A percentile compares a stretch with the other conserved stretches of the same genome.
phyloP scores from a whole-genome alignment of 2,797 vertebrate species.

The Threskiornis aethiopicus region DNA sequence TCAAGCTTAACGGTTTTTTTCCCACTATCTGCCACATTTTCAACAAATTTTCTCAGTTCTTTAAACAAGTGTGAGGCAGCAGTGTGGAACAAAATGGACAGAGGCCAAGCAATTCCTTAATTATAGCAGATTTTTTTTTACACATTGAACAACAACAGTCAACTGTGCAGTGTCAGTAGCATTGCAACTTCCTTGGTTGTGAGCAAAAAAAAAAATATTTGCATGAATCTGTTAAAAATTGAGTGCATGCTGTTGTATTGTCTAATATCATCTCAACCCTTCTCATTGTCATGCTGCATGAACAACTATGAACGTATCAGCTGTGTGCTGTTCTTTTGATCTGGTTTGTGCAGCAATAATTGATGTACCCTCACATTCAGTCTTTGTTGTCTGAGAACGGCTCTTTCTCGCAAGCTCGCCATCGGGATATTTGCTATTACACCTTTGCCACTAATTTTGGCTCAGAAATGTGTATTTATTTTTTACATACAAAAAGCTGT shows the following conservation, averaged over 20 bases:
- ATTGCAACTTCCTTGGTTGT: not conserved
- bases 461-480: not conserved
- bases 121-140: not conserved
- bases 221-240: not conserved
- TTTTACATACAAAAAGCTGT: not conserved
- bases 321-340: constrained; percentile 35
- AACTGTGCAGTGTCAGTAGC: not conserved
- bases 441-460: not conserved
- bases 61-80: constrained; percentile 29
- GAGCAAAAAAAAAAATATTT: not conserved
- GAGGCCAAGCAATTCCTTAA: constrained; percentile 33
- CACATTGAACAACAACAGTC: constrained; percentile 3
- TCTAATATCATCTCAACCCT: constrained; percentile 2
- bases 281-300: constrained; percentile 25
- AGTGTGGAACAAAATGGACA: constrained; percentile 34
- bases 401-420: not conserved
- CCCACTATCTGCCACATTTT: constrained; percentile 25
- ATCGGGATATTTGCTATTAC: not conserved
- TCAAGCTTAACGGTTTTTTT: not conserved
- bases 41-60: constrained; percentile 56
- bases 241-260: not conserved
- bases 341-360: constrained; percentile 15
- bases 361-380: not conserved
- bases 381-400: not conserved
- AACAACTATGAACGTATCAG: not conserved